These are phyloP conservation scores for Olivierus martensii DNA, from an alignment of 1,140 invertebrate genomes.

Conservation along the genomic window DNA sequence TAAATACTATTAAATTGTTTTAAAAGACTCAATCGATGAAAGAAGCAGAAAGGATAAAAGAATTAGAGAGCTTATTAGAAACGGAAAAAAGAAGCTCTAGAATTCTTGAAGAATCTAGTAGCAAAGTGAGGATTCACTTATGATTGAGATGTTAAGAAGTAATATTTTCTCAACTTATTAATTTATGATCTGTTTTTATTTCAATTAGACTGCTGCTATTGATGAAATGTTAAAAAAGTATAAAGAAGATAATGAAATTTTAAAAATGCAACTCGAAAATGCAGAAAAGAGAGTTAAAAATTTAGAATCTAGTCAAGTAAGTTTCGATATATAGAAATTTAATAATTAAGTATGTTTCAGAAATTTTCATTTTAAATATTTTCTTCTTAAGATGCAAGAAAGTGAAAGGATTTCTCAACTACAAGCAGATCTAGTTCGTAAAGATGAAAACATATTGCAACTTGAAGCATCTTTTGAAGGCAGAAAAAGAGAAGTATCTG, in stretches of 20 bases:
- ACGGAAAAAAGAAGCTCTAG: too few relatives aligned
- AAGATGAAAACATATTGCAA: slow-evolving; percentile 14
- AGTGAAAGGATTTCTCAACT: slow-evolving; percentile 7
- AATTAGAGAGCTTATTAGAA: slow-evolving; percentile 6
- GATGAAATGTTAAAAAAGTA: slow-evolving; percentile 19
- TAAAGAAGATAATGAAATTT: slow-evolving; percentile 27
- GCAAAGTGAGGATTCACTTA: too few relatives aligned
- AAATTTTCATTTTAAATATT: too few relatives aligned
- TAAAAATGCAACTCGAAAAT: slow-evolving; percentile 28
- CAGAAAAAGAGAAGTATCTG: slow-evolving; percentile 4
- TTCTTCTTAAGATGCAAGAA: too few relatives aligned
- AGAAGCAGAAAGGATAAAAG: slow-evolving; percentile 11
- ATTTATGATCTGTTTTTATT: too few relatives aligned
- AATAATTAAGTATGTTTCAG: too few relatives aligned
- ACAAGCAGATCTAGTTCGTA: slow-evolving; percentile 12
- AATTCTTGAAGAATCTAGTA: too few relatives aligned
- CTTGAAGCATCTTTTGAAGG: slow-evolving; percentile 8
- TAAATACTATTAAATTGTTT: not conserved
- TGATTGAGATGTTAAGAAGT: too few relatives aligned
- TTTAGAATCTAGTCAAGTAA: slow-evolving; percentile 3
- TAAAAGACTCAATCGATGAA: not conserved
- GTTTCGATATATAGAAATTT: too few relatives aligned
- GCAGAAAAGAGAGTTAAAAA: slow-evolving; percentile 18
- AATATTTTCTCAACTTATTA: too few relatives aligned
- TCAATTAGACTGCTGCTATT: slow-evolving; percentile 18